Evolutionary conservation across 1,140 invertebrate genomes (phyloP), one percentile per base, ranked within the genome.

Genomic region (Euborellia annulipes): DNA sequence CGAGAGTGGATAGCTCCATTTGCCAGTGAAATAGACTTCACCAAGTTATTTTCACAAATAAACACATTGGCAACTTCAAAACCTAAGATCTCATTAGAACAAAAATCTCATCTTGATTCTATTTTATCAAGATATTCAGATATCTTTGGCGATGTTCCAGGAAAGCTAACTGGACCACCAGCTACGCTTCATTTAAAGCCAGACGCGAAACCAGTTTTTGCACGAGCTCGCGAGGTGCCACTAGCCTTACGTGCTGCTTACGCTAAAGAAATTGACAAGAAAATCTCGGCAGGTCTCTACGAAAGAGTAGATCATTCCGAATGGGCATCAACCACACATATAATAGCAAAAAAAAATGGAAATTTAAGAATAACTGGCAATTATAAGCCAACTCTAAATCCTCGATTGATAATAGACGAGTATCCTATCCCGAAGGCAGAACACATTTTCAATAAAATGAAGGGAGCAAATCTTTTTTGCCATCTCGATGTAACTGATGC

Each of bases 401-500:
- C 30, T 7, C 30, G 30, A 32, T n/a, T 7, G 23, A n/a, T n/a
- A n/a, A n/a, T n/a, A n/a, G n/a, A n/a, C n/a, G n/a, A n/a, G n/a
- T n/a, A n/a, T n/a, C n/a, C n/a, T n/a, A n/a, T n/a, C n/a, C n/a
- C n/a, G n/a, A n/a, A n/a, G n/a, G n/a, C n/a, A n/a, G n/a, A n/a
- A n/a, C n/a, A n/a, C n/a, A n/a, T n/a, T n/a, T n/a, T n/a, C n/a
- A n/a, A n/a, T n/a, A n/a, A n/a, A n/a, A 56, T 58, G 50, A 43
- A 27, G n/a, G 55, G 43, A 11, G 39, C 40, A 2, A 48, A 16
- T 9, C 30, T 47, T 19, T 50, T 50, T 9, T 46, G 47, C 20
- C 53, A 54, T 18, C 17, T 56, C 2, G 50, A 55, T 18, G 43
- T 56, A 22, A 55, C 52, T 0, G 50, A 54, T 14, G 54, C 50